Evolutionary conservation across 2,113 vertebrate species (phyloP), one percentile per base, ranked within the genome.

Genomic region (Tupaia chinensis): DNA sequence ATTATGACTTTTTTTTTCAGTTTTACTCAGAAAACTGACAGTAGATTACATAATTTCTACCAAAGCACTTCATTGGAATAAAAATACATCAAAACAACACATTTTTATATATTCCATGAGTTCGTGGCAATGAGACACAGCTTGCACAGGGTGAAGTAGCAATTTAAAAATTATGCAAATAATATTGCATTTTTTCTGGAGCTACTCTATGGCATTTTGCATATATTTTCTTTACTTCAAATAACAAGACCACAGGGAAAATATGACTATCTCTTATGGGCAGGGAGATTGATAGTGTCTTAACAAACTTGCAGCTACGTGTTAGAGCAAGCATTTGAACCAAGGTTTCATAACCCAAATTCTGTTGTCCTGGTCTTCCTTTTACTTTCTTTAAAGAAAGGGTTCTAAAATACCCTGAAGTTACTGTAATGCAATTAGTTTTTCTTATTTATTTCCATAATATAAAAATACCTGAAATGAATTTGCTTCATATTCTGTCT

Each of bases 1-100:
- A 94, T 85, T 81, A 92, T 87, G 83, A 87, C 54, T 92, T 89
- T 95, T 81, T 3, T 81, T 96, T 95, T 97, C 68, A 91, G 66
- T 93, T 93, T 94, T 58, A 90, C 44, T 72, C 27, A 93, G 74
- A 93, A 92, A 83, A 13, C 32, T 80, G 65, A 93, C 63, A 60
- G 29, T 44, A 17, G n/a, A 77, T 87, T 76, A 88, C 78, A 85
- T 3, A 89, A 93, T 97, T 95, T 97, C 91, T 76, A 90, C 84
- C 66, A 92, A 94, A 95, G 16, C 44, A 82, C 27, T 73, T 89
- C 29, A 81, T 63, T 95, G 44, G 56, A 92, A 90, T 92, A 95
- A 94, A 92, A 92, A 87, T 80, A 5, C 34, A 95, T 87, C 86
- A 89, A 92, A 95, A 89, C 32, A 79, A 69, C n/a, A 73, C 20